Conservation (phyloP, 2,113 vertebrate genomes). For the Stigmatopora argus region DNA sequence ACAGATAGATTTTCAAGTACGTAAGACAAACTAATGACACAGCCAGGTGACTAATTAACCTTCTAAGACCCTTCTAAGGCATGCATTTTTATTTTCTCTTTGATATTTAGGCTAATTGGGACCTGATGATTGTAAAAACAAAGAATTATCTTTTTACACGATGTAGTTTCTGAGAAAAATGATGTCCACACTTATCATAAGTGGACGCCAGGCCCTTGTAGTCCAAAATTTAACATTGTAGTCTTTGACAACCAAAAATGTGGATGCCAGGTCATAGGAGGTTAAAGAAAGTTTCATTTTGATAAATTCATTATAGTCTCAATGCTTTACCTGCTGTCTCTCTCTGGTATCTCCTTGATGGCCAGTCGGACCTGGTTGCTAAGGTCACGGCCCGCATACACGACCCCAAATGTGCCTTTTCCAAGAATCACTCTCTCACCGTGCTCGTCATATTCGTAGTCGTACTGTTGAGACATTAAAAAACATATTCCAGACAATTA, state of each 20-base stretch:
- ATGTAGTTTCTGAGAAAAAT: too few relatives aligned
- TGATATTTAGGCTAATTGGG: too few relatives aligned
- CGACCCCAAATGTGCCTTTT: constrained; percentile 92
- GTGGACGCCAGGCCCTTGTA: too few relatives aligned
- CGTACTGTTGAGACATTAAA: constrained; percentile 75
- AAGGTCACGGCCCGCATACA: constrained; percentile 93
- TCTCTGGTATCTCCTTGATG: constrained; percentile 97
- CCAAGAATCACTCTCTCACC: constrained; percentile 88
- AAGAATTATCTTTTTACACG: too few relatives aligned
- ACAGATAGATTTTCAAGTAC: background rate
- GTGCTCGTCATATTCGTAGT: constrained; percentile 96
- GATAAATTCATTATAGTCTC: background rate
- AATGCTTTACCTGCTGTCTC: constrained; percentile 85
- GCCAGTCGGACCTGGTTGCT: constrained; percentile 98
- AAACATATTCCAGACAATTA: background rate
- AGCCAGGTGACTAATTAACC: background rate
- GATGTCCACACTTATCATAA: too few relatives aligned
- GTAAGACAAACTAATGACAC: background rate
- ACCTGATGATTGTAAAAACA: too few relatives aligned
- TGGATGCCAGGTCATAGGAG: too few relatives aligned
- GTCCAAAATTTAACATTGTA: too few relatives aligned
- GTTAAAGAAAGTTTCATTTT: too few relatives aligned
- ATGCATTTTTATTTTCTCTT: too few relatives aligned
- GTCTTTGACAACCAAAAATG: too few relatives aligned
- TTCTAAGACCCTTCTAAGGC: too few relatives aligned